Conservation (phyloP, 2,888 invertebrate genomes). For the Pocota personata region DNA sequence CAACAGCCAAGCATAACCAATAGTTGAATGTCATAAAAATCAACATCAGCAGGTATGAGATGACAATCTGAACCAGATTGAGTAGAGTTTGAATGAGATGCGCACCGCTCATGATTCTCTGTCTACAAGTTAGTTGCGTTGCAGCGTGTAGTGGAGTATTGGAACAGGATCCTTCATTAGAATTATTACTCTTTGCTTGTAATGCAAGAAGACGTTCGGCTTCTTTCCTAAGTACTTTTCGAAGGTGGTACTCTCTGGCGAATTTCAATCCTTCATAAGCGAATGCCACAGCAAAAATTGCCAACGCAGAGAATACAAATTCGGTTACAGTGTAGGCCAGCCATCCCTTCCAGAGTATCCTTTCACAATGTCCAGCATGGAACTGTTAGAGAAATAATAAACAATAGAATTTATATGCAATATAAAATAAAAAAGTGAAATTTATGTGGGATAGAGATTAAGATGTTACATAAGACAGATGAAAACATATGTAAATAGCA, state of each 20-base stretch:
- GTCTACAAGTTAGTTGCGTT: slow-evolving; percentile 72
- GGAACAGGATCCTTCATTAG: slow-evolving; percentile 73
- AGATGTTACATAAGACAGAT: no score
- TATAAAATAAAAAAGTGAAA: no score
- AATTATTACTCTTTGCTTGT: slow-evolving; percentile 72
- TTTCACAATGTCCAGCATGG: slow-evolving; percentile 90
- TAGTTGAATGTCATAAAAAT: slow-evolving; percentile 82
- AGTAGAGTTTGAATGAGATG: slow-evolving; percentile 80
- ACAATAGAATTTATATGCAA: background rate
- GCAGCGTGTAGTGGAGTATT: slow-evolving; percentile 74
- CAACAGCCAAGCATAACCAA: slow-evolving; percentile 81
- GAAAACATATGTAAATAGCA: no score
- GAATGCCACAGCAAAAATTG: slow-evolving; percentile 93
- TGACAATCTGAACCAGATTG: slow-evolving; percentile 79
- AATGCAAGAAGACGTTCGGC: slow-evolving; percentile 75
- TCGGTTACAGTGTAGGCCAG: slow-evolving; percentile 88
- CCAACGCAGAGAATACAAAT: slow-evolving; percentile 93
- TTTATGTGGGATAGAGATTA: no score
- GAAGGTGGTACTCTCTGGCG: slow-evolving; percentile 83
- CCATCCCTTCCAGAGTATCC: slow-evolving; percentile 92
- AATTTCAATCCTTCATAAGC: slow-evolving; percentile 98
- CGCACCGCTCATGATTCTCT: slow-evolving; percentile 76
- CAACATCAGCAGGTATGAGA: slow-evolving; percentile 82
- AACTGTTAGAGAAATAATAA: slow-evolving; percentile 84
- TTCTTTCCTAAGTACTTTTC: slow-evolving; percentile 75